A percentile compares a stretch with the other conserved stretches of the same genome.
Evolutionary conservation across 2,888 invertebrate species (phyloP).

Genomic region (Scaptomyza polygonia): DNA sequence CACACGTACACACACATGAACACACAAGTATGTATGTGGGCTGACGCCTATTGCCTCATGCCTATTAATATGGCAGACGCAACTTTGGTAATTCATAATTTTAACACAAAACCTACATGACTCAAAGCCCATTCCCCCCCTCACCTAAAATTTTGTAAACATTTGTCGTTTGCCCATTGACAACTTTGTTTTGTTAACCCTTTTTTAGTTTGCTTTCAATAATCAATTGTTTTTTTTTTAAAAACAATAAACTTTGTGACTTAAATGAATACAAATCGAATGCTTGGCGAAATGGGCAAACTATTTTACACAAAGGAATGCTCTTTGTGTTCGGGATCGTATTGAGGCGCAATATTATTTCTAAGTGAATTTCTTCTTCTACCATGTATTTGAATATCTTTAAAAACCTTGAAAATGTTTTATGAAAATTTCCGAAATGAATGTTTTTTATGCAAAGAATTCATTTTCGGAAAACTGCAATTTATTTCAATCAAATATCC

Average conservation of each 20-base stretch:
- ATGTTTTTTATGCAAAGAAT: too few species aligned
- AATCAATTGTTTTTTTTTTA: not conserved
- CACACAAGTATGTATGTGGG: constrained; percentile 7
- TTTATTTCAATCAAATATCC: too few species aligned
- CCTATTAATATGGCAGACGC: constrained; percentile 53
- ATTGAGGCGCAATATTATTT: too few species aligned
- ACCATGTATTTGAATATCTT: too few species aligned
- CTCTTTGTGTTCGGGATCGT: not conserved
- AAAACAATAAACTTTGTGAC: not conserved
- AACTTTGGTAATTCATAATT: constrained; percentile 62
- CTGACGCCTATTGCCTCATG: constrained; percentile 41
- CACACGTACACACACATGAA: not conserved
- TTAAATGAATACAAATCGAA: not conserved
- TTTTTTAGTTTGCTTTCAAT: not conserved
- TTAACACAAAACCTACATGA: constrained; percentile 32
- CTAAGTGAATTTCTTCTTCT: too few species aligned
- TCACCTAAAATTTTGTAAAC: constrained; percentile 6
- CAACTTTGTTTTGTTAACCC: not conserved
- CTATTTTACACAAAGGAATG: not conserved
- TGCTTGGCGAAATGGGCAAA: not conserved
- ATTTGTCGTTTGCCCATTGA: not conserved
- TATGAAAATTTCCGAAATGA: too few species aligned
- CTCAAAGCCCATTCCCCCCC: constrained; percentile 35
- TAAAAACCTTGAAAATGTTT: too few species aligned
- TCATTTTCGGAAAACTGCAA: too few species aligned